These are phyloP conservation scores for Synergus laeviventris DNA, from an alignment of 2,888 invertebrate species.

Conservation along the genomic window DNA sequence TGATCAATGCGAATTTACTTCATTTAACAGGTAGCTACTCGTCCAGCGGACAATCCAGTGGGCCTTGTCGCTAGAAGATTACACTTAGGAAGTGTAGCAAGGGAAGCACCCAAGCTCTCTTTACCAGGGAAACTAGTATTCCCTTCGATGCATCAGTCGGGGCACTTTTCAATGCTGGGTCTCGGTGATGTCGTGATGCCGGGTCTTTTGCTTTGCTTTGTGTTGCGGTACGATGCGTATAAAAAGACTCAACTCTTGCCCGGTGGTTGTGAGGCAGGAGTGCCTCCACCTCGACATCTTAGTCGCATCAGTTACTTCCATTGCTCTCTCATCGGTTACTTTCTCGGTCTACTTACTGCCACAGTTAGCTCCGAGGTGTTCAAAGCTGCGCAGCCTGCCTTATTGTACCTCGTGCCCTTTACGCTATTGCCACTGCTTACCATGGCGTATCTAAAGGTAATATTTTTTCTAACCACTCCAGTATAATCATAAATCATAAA, in stretches of 20 bases:
- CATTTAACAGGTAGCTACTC: slow-evolving; percentile 81
- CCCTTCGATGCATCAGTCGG: slow-evolving; percentile 96
- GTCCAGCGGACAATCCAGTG: slow-evolving; percentile 94
- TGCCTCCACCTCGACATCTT: slow-evolving; percentile 78
- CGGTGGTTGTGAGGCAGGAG: slow-evolving; percentile 79
- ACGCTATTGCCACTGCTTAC: slow-evolving; percentile 96
- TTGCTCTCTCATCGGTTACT: slow-evolving; percentile 98
- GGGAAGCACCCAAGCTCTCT: slow-evolving; percentile 96
- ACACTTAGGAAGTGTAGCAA: slow-evolving; percentile 92
- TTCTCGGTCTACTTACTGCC: slow-evolving; percentile 96
- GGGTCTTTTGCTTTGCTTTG: slow-evolving; percentile 95
- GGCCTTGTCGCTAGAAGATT: slow-evolving; percentile 95
- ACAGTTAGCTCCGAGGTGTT: slow-evolving; percentile 98
- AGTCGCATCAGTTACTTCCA: slow-evolving; percentile 94
- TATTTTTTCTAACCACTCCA: background rate
- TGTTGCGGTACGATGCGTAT: slow-evolving; percentile 97
- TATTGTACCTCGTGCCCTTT: slow-evolving; percentile 97
- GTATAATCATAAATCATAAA: background rate
- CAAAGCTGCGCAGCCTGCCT: slow-evolving; percentile 98
- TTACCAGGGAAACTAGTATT: slow-evolving; percentile 98
- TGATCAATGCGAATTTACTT: slow-evolving; percentile 8
- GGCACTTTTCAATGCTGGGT: slow-evolving; percentile 97
- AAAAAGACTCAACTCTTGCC: slow-evolving; percentile 90
- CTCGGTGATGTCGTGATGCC: slow-evolving; percentile 96
- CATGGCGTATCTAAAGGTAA: slow-evolving; percentile 98